Conservation (phyloP, 2,797 vertebrate species). For the Mustela erminea region DNA sequence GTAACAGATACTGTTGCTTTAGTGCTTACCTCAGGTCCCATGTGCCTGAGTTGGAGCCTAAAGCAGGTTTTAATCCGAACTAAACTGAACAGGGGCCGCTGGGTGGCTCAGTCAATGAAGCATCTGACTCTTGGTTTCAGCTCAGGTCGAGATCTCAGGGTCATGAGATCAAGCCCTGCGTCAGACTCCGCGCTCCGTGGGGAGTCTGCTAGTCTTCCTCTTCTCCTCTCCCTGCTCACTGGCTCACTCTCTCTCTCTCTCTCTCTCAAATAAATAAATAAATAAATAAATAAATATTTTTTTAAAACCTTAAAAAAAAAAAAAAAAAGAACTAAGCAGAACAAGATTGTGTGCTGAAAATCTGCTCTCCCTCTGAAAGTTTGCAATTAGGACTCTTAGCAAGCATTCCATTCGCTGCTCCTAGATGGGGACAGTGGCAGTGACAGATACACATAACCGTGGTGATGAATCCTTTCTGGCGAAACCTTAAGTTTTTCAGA, state of each 20-base stretch:
- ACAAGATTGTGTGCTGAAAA: neutral
- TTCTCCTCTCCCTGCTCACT: neutral
- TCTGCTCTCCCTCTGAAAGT: neutral
- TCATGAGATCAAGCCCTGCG: neutral
- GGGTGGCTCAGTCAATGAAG: neutral
- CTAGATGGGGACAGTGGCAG: neutral
- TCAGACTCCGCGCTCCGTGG: neutral
- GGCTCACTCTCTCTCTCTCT: neutral
- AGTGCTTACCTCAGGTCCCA: neutral
- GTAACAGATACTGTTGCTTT: neutral
- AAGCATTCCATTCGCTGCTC: slow-evolving; percentile 2
- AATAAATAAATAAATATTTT: neutral
- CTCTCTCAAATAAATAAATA: neutral
- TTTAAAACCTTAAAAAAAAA: no score
- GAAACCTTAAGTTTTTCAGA: neutral
- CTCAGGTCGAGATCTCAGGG: neutral
- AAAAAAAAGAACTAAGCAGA: neutral
- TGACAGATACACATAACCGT: neutral
- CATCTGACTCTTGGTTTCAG: neutral
- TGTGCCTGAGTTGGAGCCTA: slow-evolving; percentile 20
- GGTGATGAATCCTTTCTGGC: slow-evolving; percentile 13
- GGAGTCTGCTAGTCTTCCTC: neutral
- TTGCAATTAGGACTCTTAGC: neutral
- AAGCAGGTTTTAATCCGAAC: slow-evolving; percentile 44
- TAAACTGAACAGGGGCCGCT: neutral